phyloP scores from a whole-genome alignment of 1,140 invertebrate species.

The Sinonovacula constricta region DNA sequence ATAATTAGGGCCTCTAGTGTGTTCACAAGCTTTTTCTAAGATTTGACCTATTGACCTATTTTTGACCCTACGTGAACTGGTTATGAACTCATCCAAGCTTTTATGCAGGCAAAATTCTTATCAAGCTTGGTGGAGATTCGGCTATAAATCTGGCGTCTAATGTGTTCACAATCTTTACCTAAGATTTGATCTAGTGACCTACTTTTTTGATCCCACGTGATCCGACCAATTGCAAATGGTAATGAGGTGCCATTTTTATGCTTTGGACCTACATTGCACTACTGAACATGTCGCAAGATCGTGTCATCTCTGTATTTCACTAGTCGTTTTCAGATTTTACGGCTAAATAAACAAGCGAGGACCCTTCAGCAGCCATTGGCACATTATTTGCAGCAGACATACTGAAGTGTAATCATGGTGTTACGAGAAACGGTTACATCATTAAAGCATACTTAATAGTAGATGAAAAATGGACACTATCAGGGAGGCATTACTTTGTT shows the following conservation, averaged over 20 bases:
- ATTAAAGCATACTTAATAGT: constrained; percentile 19
- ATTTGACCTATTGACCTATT: no score
- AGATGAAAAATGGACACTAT: constrained; percentile 22
- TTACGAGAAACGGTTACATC: constrained; percentile 45
- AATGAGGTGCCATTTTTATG: constrained; percentile 3
- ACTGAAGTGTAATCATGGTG: constrained; percentile 45
- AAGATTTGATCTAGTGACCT: no score
- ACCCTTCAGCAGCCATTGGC: constrained; percentile 16
- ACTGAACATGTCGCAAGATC: not conserved
- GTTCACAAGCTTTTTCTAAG: no score
- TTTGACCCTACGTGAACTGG: no score
- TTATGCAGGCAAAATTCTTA: no score
- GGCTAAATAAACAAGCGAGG: not conserved
- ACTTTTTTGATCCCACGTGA: constrained; percentile 8
- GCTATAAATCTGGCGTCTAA: no score
- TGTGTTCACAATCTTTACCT: no score
- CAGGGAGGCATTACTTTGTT: not conserved
- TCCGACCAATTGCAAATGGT: not conserved
- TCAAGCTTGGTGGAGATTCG: no score
- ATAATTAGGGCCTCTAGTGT: no score
- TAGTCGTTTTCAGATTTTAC: not conserved
- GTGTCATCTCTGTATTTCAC: not conserved
- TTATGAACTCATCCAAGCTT: no score
- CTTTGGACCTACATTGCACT: not conserved
- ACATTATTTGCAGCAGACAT: constrained; percentile 45